phyloP scores from a whole-genome alignment of 2,113 vertebrate genomes.

The Gnathonemus longibarbis region DNA sequence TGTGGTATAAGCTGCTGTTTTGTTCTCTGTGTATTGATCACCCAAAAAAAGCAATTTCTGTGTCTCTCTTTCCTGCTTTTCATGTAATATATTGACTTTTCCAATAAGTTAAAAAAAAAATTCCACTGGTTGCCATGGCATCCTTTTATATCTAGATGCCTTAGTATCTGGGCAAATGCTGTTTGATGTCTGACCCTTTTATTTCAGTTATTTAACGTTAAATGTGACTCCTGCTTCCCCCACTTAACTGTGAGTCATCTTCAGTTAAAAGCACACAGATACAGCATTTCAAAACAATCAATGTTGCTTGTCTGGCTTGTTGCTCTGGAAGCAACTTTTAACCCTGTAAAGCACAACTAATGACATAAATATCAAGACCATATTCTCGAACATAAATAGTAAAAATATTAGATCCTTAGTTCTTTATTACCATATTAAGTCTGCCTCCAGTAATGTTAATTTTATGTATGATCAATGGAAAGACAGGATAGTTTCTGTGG shows the following conservation, averaged over 20 bases:
- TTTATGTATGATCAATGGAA: background rate
- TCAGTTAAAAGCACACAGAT: background rate
- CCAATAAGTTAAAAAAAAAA: background rate
- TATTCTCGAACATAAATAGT: background rate
- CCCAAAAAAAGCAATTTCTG: background rate
- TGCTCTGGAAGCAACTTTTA: background rate
- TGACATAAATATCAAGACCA: background rate
- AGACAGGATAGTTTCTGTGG: background rate
- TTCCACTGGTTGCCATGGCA: background rate
- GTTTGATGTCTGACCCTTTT: constrained; percentile 17
- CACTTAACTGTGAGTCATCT: constrained; percentile 2
- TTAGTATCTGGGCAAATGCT: background rate
- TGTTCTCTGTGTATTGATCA: background rate
- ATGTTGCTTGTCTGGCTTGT: background rate
- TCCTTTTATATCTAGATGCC: background rate
- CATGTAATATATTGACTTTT: constrained; percentile 9
- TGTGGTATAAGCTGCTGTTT: background rate
- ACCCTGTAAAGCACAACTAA: background rate
- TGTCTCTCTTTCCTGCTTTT: constrained; percentile 6
- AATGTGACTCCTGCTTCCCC: background rate
- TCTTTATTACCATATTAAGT: background rate
- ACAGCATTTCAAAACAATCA: background rate
- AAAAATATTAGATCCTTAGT: background rate
- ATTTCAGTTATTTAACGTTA: constrained; percentile 2
- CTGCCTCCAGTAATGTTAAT: background rate